Conservation (phyloP, 2,888 invertebrate species). For the Oithona nana region DNA sequence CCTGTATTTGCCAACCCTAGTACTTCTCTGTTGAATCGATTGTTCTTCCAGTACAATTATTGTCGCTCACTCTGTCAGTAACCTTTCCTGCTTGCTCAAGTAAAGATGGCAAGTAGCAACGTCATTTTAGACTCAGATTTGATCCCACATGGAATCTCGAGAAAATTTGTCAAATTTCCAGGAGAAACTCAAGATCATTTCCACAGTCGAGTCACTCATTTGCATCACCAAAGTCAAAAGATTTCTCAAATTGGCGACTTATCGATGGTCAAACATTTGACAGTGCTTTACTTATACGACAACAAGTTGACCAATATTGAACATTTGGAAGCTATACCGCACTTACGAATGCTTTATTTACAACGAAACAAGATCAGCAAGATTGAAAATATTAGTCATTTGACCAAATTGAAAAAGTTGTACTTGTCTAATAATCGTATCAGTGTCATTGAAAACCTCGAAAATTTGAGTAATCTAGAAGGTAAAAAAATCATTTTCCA, state of each 20-base stretch:
- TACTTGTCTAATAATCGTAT: slow-evolving; percentile 2
- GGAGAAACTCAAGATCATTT: neutral
- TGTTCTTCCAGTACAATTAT: too few relatives aligned
- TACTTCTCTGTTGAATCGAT: too few relatives aligned
- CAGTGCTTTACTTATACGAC: slow-evolving; percentile 7
- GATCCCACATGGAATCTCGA: neutral
- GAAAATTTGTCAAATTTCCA: slow-evolving; percentile 1
- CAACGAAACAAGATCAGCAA: neutral
- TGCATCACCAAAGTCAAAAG: slow-evolving; percentile 3
- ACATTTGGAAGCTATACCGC: neutral
- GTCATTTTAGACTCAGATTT: slow-evolving; percentile 7
- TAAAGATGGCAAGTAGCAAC: neutral
- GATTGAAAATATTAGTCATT: neutral
- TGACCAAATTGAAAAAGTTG: slow-evolving; percentile 7
- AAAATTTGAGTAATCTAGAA: neutral
- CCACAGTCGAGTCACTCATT: slow-evolving; percentile 1
- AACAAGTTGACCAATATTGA: neutral
- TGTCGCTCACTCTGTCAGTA: too few relatives aligned
- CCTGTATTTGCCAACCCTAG: too few relatives aligned
- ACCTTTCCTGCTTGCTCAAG: too few relatives aligned
- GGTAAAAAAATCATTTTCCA: neutral
- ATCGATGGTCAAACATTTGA: neutral
- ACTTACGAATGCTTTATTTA: slow-evolving; percentile 12
- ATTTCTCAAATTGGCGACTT: slow-evolving; percentile 9
- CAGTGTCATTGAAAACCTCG: slow-evolving; percentile 1